Evolutionary conservation across 2,113 vertebrate species (phyloP).

Genomic region (Helogale parvula): DNA sequence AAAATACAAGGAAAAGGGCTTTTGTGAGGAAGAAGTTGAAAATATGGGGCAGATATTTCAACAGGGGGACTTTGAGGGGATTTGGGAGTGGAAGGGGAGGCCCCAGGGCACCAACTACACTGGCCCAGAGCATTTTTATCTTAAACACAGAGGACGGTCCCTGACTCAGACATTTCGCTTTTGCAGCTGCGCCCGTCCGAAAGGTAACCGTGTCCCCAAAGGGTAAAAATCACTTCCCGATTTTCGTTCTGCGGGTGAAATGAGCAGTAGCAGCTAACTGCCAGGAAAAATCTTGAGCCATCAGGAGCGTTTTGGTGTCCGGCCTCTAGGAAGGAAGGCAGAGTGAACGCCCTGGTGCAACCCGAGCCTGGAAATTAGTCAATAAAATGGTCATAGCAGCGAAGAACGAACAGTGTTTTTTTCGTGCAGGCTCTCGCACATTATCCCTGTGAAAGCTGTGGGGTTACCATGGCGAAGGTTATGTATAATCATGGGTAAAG

Average conservation of each 20-base stretch:
- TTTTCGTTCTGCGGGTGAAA: constrained; percentile 41
- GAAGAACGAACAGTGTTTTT: constrained; percentile 71
- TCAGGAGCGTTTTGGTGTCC: constrained; percentile 43
- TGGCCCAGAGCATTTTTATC: neutral
- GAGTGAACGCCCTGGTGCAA: constrained; percentile 5
- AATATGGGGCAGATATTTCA: constrained; percentile 16
- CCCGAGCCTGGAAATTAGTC: constrained; percentile 72
- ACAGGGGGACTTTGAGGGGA: neutral
- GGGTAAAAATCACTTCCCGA: constrained; percentile 17
- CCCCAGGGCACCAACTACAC: neutral
- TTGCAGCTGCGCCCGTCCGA: neutral
- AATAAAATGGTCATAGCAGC: constrained; percentile 80
- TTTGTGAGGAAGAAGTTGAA: constrained; percentile 12
- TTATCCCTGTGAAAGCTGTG: constrained; percentile 71
- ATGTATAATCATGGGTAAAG: constrained; percentile 67
- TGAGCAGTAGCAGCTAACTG: neutral
- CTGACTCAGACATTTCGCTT: constrained; percentile 12
- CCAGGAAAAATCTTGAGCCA: neutral
- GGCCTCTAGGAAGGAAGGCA: neutral
- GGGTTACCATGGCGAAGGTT: constrained; percentile 75
- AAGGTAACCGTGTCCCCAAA: neutral
- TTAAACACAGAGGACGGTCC: constrained; percentile 24
- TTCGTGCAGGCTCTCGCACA: constrained; percentile 63
- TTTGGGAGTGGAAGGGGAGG: neutral
- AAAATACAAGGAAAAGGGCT: neutral